phyloP scores from a whole-genome alignment of 2,888 invertebrate species.

The Troglohyphantes excavatus region DNA sequence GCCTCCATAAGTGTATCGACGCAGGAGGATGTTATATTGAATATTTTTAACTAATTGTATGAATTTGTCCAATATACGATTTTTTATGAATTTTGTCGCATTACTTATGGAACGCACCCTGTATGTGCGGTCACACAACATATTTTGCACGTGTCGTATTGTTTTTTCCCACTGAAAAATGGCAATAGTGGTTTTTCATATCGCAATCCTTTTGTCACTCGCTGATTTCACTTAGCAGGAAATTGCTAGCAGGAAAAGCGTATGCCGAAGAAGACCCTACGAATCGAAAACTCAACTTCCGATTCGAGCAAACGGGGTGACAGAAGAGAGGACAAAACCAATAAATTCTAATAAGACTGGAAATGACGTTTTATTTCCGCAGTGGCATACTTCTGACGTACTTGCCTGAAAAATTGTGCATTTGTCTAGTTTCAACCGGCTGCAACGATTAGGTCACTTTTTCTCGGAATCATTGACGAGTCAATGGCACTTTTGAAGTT shows the following conservation, averaged over 20 bases:
- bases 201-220: too few species aligned
- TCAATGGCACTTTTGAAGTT: too few species aligned
- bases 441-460: background rate
- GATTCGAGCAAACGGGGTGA: background rate
- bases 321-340: background rate
- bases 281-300: background rate
- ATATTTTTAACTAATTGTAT: too few species aligned
- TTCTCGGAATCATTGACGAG: background rate
- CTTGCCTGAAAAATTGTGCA: background rate
- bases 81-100: too few species aligned
- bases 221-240: background rate
- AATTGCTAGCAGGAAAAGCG: background rate
- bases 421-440: background rate
- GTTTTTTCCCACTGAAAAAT: too few species aligned
- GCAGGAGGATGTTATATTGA: too few species aligned
- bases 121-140: too few species aligned
- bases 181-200: too few species aligned
- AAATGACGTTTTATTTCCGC: constrained; percentile 22
- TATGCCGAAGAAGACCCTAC: background rate
- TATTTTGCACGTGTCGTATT: too few species aligned
- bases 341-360: constrained; percentile 1
- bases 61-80: too few species aligned
- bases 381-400: background rate
- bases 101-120: too few species aligned
- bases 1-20: too few species aligned